A percentile compares a stretch with the other conserved stretches of the same genome.
These are phyloP conservation scores for Siniperca undulata DNA, from an alignment of 2,797 vertebrate species.

Conservation along the genomic window DNA sequence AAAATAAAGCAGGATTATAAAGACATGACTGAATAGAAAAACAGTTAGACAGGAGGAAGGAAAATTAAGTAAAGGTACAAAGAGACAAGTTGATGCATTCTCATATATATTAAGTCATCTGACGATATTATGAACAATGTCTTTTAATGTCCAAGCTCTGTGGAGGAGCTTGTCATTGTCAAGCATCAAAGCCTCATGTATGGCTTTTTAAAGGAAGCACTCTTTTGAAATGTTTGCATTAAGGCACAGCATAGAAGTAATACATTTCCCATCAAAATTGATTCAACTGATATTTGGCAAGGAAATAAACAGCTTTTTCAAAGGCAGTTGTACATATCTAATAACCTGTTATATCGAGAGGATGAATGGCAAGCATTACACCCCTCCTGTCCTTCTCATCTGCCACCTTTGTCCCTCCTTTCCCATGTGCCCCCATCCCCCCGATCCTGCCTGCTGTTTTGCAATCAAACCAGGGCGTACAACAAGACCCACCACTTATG, in stretches of 20 bases:
- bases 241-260: not conserved
- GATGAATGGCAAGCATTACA: slow-evolving; percentile 63
- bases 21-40: slow-evolving; percentile 17
- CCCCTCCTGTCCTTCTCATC: slow-evolving; percentile 50
- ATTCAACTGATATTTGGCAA: slow-evolving; percentile 16
- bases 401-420: slow-evolving; percentile 37
- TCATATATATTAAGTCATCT: slow-evolving; percentile 28
- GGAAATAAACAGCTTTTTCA: slow-evolving; percentile 21
- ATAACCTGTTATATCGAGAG: slow-evolving; percentile 19
- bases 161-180: slow-evolving; percentile 16
- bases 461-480: slow-evolving; percentile 76
- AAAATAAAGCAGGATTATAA: slow-evolving; percentile 13
- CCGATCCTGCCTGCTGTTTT: slow-evolving; percentile 67
- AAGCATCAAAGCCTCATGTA: slow-evolving; percentile 30
- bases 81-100: slow-evolving; percentile 35
- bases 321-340: slow-evolving; percentile 18
- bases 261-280: slow-evolving; percentile 15
- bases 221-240: slow-evolving; percentile 29
- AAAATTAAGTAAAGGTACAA: slow-evolving; percentile 33
- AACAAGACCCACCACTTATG: slow-evolving; percentile 74
- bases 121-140: slow-evolving; percentile 19
- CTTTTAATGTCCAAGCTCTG: slow-evolving; percentile 25
- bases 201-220: slow-evolving; percentile 3
- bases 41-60: not conserved
- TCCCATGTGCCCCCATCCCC: slow-evolving; percentile 35